A percentile compares a stretch with the other conserved stretches of the same genome.
phyloP scores from a whole-genome alignment of 2,113 vertebrate species.

The Plecturocebus donacophilus region DNA sequence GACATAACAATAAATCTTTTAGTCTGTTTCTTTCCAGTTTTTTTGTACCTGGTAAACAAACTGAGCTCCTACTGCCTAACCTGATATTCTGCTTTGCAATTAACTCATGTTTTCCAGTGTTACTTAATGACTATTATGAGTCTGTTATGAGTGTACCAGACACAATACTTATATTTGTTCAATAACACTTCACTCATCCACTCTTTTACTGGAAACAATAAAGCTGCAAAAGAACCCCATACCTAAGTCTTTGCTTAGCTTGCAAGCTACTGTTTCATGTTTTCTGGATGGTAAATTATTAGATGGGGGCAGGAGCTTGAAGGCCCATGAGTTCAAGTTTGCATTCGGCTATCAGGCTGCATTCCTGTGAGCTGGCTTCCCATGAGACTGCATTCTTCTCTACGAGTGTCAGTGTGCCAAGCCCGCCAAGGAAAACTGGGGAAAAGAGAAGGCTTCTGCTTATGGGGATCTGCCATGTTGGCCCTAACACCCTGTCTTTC shows the following conservation, averaged over 20 bases:
- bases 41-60: neutral
- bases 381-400: neutral
- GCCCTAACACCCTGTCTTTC: neutral
- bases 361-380: neutral
- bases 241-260: neutral
- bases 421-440: neutral
- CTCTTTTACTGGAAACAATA: conserved; percentile 3
- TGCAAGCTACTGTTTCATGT: neutral
- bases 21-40: neutral
- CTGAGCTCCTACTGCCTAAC: neutral
- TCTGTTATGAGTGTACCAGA: neutral
- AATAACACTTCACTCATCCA: neutral
- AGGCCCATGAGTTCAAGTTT: neutral
- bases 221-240: neutral
- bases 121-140: neutral
- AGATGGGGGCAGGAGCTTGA: neutral
- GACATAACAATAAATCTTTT: neutral
- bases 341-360: neutral
- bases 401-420: neutral
- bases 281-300: neutral
- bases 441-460: neutral
- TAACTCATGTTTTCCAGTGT: neutral
- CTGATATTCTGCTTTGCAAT: neutral
- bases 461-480: neutral
- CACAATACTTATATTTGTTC: neutral